Evolutionary conservation across 1,140 invertebrate genomes (phyloP).

Genomic region (Ceratosolen fusciceps): DNA sequence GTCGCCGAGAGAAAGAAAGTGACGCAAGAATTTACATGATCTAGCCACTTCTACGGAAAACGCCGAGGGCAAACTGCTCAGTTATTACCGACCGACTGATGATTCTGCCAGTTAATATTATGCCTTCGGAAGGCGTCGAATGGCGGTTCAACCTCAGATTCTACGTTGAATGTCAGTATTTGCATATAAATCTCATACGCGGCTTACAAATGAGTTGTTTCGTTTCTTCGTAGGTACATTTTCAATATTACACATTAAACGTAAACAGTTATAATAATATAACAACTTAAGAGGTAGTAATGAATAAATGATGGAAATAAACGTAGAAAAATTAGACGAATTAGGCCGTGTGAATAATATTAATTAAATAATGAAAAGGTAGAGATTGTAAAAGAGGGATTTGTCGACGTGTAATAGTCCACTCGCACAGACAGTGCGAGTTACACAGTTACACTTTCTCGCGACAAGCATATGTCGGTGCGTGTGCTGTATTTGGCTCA

Average conservation of each 20-base stretch:
- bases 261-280: too few relatives aligned
- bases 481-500: neutral
- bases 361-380: neutral
- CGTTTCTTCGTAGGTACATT: neutral
- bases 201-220: neutral
- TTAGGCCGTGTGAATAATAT: neutral
- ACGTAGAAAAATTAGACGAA: too few relatives aligned
- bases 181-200: neutral
- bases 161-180: neutral
- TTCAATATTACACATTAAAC: neutral
- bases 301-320: too few relatives aligned
- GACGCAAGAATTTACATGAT: too few relatives aligned
- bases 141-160: slow-evolving; percentile 7
- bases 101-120: slow-evolving; percentile 7
- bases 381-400: neutral
- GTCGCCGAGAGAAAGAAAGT: too few relatives aligned
- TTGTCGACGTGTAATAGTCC: neutral
- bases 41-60: neutral
- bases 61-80: neutral
- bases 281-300: too few relatives aligned
- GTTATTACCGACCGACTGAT: neutral
- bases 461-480: too few relatives aligned
- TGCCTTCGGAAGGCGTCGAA: slow-evolving; percentile 12
- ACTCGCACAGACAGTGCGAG: too few relatives aligned
- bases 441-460: too few relatives aligned